A percentile compares a stretch with the other conserved stretches of the same genome.
These are phyloP conservation scores for Cephus sareptanus DNA, from an alignment of 2,888 invertebrate genomes.

Conservation along the genomic window DNA sequence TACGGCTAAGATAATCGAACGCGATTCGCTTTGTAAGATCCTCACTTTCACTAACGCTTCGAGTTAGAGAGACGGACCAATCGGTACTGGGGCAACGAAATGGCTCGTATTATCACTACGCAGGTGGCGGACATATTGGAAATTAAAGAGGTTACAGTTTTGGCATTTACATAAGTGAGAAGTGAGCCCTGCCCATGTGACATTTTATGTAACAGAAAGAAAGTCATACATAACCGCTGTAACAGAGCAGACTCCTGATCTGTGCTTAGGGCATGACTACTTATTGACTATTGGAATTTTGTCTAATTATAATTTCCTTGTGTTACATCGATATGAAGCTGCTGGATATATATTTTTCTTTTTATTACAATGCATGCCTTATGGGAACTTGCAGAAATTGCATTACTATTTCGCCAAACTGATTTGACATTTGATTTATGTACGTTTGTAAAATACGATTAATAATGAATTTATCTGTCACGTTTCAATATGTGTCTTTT, in stretches of 20 bases:
- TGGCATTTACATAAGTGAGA: slow-evolving; percentile 5
- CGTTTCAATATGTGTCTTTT: neutral
- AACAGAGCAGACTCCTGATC: neutral
- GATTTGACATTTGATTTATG: neutral
- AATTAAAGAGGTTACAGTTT: slow-evolving; percentile 5
- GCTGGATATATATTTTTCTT: neutral
- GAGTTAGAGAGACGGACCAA: neutral
- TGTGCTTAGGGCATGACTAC: neutral
- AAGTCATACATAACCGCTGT: slow-evolving; percentile 7
- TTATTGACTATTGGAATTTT: neutral
- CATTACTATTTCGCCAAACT: neutral
- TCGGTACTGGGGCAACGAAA: neutral
- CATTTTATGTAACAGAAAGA: slow-evolving; percentile 18
- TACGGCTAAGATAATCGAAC: neutral
- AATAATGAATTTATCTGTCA: slow-evolving; percentile 6
- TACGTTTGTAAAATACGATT: slow-evolving; percentile 1
- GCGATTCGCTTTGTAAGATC: neutral
- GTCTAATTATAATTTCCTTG: neutral
- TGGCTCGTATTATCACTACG: neutral
- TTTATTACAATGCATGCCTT: neutral
- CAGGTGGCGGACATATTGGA: neutral
- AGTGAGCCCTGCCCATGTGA: neutral
- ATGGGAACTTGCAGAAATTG: neutral
- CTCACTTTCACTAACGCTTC: neutral
- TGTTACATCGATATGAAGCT: neutral